These are phyloP conservation scores for Spisula subtruncata DNA, from an alignment of 2,888 invertebrate species.

Conservation along the genomic window DNA sequence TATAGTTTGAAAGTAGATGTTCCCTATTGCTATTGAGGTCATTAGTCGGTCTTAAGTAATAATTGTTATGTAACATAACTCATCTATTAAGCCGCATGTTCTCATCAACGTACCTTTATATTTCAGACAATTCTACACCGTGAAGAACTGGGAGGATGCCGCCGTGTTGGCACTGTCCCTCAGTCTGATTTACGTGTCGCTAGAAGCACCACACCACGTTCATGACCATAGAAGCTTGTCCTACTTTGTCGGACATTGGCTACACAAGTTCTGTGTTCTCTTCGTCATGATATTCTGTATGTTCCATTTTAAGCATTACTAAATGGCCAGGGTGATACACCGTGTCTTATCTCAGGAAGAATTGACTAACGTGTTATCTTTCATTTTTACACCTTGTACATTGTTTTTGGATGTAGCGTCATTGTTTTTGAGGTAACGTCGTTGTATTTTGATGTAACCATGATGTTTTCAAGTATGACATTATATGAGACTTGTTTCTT, in stretches of 20 bases:
- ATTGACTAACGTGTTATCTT: neutral
- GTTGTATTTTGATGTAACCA: no score
- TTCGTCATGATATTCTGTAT: conserved; percentile 81
- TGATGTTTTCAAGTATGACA: no score
- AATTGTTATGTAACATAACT: neutral
- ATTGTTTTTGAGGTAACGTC: no score
- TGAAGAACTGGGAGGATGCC: conserved; percentile 79
- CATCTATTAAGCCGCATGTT: neutral
- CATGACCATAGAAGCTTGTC: conserved; percentile 76
- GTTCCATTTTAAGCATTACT: conserved; percentile 76
- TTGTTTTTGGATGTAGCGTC: no score
- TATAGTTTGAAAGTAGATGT: no score
- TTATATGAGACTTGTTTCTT: no score
- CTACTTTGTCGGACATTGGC: conserved; percentile 78
- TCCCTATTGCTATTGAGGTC: no score
- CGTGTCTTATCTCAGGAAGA: neutral
- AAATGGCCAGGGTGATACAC: neutral
- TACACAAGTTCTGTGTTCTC: conserved; percentile 80
- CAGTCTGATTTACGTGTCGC: conserved; percentile 76
- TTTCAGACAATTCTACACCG: conserved; percentile 77
- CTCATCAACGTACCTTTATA: neutral
- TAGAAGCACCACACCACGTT: conserved; percentile 82
- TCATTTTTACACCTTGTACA: no score
- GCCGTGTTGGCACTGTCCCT: conserved; percentile 77
- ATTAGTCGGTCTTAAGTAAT: no score